Base-by-base conservation (phyloP, 2,113 vertebrate genomes). In the Girardinichthys multiradiatus region DNA sequence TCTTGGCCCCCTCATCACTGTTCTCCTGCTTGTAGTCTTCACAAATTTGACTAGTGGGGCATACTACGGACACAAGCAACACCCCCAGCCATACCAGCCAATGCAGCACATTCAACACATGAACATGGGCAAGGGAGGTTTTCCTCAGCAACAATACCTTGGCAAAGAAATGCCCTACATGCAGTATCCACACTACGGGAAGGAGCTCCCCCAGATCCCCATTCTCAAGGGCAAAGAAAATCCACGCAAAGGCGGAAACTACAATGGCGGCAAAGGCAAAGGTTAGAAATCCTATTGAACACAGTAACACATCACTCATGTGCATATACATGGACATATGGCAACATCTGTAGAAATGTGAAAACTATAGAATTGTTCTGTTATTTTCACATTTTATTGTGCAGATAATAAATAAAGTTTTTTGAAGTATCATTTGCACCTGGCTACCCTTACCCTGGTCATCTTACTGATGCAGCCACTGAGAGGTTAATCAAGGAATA, bases 31-130 rank as follows among this genome's bases (percentile, higher is more conserved):
- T 30, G 83, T 86, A 77, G 87, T 93, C 39, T 61, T 96, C 69
- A 93, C 87, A 68, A 89, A 83, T 79, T 83, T 91, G 71, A 94
- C 93, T 74, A 94, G 92, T 1, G 97, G 95, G 1, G 96, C 95
- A 58, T 99, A 97, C 91, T 99, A 99, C 86, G 95, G 95, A 35
- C 96, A 97, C 92, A 98, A 98, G 84, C 95, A 95, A 29, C 93
- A 96, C 85, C 96, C 96, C 0, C 91, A 92, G 64, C 95, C 93
- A 0, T 97, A 96, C 84, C 96, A 96, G 68, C 93, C 95, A 0
- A 93, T 96, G 79, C 96, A 96, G 88, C 97, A 97, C 92, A 90
- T 95, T 87, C 96, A 96, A 88, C 97, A 97, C 89, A 95, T 97
- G 80, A 94, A 94, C 0, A 86, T 96, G 86, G 95, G 94, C 76